Percentiles rank a stretch among this genome's conserved stretches.
Conservation (phyloP, 2,888 invertebrate species). For the Campoplex nolae region DNA sequence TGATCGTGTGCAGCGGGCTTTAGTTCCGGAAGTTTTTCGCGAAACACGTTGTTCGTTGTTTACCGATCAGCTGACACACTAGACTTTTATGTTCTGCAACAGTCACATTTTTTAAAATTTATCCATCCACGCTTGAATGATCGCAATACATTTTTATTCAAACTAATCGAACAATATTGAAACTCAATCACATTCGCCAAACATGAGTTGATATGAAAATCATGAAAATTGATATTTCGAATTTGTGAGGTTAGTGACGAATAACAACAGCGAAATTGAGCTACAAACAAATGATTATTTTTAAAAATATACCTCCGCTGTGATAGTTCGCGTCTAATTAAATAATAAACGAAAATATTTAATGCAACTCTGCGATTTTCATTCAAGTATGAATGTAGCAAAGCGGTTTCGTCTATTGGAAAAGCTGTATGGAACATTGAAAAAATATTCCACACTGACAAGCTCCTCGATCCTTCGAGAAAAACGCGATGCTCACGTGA, state of each 20-base stretch:
- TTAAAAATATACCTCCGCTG: not conserved
- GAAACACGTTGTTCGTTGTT: no score
- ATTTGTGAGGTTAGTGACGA: not conserved
- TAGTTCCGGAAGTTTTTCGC: no score
- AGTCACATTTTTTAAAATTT: not conserved
- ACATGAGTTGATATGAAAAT: not conserved
- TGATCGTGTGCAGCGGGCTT: no score
- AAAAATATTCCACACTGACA: slow-evolving; percentile 6
- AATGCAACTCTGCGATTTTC: no score
- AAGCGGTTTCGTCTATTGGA: not conserved
- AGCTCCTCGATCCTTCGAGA: not conserved
- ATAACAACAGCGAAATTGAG: not conserved
- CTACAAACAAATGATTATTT: not conserved
- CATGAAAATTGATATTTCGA: not conserved
- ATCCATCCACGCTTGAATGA: not conserved
- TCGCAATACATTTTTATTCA: not conserved
- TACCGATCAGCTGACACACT: no score
- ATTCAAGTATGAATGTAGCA: slow-evolving; percentile 34
- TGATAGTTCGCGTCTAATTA: not conserved
- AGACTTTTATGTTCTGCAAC: not conserved
- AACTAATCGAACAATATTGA: not conserved
- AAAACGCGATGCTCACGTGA: not conserved
- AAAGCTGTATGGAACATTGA: slow-evolving; percentile 7
- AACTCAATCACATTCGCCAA: not conserved
- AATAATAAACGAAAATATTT: not conserved